These are phyloP conservation scores for Lottia scabra DNA, from an alignment of 2,888 invertebrate genomes.

Conservation along the genomic window DNA sequence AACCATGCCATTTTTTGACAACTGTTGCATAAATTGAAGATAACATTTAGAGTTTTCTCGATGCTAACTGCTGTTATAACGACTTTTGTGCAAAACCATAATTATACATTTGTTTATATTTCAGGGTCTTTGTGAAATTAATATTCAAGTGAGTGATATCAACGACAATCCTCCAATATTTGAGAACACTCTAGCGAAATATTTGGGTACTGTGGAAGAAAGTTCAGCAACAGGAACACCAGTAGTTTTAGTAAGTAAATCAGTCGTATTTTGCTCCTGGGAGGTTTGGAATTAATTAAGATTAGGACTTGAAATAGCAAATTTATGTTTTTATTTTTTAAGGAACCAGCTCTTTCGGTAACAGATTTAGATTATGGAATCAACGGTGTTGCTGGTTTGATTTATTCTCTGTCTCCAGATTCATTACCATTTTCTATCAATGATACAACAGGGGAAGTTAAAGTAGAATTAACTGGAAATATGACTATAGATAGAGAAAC, in stretches of 20 bases:
- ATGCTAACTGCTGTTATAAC: no score
- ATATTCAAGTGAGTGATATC: slow-evolving; percentile 36
- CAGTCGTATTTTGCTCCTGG: no score
- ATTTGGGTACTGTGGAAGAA: slow-evolving; percentile 30
- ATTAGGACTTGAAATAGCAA: neutral
- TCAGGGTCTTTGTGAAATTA: slow-evolving; percentile 24
- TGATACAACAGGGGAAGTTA: slow-evolving; percentile 14
- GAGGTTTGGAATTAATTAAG: no score
- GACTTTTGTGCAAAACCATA: no score
- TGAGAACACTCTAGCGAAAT: slow-evolving; percentile 7
- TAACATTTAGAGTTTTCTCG: no score
- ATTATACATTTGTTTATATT: no score
- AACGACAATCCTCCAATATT: slow-evolving; percentile 47
- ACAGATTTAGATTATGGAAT: slow-evolving; percentile 25
- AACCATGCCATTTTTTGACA: no score
- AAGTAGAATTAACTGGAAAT: slow-evolving; percentile 10
- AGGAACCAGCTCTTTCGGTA: slow-evolving; percentile 6
- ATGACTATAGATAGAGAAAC: slow-evolving; percentile 26
- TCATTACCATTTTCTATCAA: slow-evolving; percentile 24
- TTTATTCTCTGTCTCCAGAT: slow-evolving; percentile 13
- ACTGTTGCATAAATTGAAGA: no score
- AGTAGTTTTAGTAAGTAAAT: slow-evolving; percentile 29
- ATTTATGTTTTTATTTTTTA: neutral
- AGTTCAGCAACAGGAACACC: slow-evolving; percentile 27
- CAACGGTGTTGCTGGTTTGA: slow-evolving; percentile 18